These are phyloP conservation scores for Lepisosteus oculatus DNA, from an alignment of 2,113 vertebrate genomes.

Conservation along the genomic window DNA sequence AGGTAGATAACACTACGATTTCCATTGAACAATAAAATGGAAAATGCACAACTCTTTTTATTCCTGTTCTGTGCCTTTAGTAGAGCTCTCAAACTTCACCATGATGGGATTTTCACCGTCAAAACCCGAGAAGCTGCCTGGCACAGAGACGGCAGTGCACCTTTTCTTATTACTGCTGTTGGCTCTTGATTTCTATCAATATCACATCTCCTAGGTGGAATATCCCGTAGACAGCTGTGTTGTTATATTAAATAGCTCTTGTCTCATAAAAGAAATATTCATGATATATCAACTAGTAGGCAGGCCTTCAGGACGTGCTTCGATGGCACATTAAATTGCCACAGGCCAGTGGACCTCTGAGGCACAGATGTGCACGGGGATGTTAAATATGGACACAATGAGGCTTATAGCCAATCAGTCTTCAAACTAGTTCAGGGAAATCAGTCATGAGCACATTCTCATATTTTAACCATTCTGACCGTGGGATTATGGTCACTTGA, in stretches of 20 bases:
- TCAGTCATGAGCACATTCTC: too few relatives aligned
- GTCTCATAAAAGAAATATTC: slow-evolving; percentile 50
- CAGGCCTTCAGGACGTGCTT: slow-evolving; percentile 42
- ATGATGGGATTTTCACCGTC: too few relatives aligned
- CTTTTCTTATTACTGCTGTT: too few relatives aligned
- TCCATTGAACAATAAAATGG: too few relatives aligned
- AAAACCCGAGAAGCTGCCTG: too few relatives aligned
- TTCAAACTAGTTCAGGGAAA: not conserved
- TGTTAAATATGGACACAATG: slow-evolving; percentile 8
- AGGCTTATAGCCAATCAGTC: not conserved
- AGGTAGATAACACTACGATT: too few relatives aligned
- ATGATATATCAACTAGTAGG: slow-evolving; percentile 28
- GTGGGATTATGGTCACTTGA: slow-evolving; percentile 26
- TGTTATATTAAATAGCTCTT: slow-evolving; percentile 62
- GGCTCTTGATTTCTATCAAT: too few relatives aligned
- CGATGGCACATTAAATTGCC: slow-evolving; percentile 31
- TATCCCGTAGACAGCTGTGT: slow-evolving; percentile 47
- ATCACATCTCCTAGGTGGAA: slow-evolving; percentile 45
- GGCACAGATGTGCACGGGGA: not conserved
- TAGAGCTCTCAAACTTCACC: too few relatives aligned
- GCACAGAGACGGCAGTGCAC: too few relatives aligned
- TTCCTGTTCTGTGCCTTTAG: too few relatives aligned
- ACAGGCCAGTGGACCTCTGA: slow-evolving; percentile 28
- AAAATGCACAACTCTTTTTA: too few relatives aligned
- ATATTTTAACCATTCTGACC: too few relatives aligned